Base-by-base conservation (phyloP, 2,113 vertebrate species). In the human region DNA sequence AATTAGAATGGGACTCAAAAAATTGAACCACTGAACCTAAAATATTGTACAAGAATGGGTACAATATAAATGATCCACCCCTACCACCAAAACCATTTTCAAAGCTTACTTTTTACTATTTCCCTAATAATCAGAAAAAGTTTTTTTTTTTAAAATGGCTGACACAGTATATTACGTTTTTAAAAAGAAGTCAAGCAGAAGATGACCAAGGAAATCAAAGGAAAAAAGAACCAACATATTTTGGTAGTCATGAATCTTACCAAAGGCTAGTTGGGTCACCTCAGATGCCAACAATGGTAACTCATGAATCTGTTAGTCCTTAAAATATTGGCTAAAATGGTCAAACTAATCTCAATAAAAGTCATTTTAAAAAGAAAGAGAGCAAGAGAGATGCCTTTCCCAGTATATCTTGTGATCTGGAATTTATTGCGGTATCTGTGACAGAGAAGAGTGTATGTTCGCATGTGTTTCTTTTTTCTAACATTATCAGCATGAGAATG, bases 391-490 rank as follows among this genome's bases (percentile, higher is more conserved):
- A 73, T 18, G 16, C 45, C 45, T 79, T 96, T 93, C 40, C 76
- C 92, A 97, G 57, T 61, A 7, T 52, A 70, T 17, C 59, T 64
- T n/a, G 50, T 30, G 2, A 13, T 70, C 88, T 97, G 70, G 90
- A 89, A 89, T 95, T 97, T 93, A 78, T 68, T 64, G 18, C 38
- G 55, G 25, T 72, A 55, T 17, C 27, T 35, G 6, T 50, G 94
- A 70, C 55, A 18, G 59, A 64, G 86, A 89, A 89, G 73, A 94
- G 89, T 72, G 85, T 32, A 20, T 27, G 38, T 83, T 61, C 1
- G 11, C 85, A 84, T 78, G 70, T 82, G 93, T 85, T 97, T 97
- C 93, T 97, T 97, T 95, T 78, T 85, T 30, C 87, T 43, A 94
- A 90, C 30, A 30, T 48, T 89, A 94, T 25, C 83, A 94, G 87